A percentile compares a stretch with the other conserved stretches of the same genome.
phyloP scores from a whole-genome alignment of 2,888 invertebrate genomes.

The Dascillus cervinus region DNA sequence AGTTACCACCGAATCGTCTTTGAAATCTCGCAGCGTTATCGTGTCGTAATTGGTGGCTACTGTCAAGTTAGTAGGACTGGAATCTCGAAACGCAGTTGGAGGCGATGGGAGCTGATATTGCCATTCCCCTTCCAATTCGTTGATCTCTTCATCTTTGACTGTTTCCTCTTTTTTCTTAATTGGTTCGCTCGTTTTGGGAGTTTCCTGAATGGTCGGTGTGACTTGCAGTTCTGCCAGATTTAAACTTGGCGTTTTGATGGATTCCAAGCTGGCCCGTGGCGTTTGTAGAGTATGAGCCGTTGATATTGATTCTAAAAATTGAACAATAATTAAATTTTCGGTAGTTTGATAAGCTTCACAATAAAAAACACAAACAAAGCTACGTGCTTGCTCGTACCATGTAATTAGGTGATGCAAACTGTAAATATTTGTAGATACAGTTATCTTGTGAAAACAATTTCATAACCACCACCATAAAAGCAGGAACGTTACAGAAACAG shows the following conservation, averaged over 20 bases:
- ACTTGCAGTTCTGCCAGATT: no score
- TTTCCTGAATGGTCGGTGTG: no score
- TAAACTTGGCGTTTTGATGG: no score
- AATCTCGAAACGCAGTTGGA: constrained; percentile 50
- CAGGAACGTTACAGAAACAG: background rate
- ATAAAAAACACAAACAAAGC: no score
- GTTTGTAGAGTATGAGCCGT: constrained; percentile 13
- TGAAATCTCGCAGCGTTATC: constrained; percentile 19
- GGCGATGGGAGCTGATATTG: constrained; percentile 53
- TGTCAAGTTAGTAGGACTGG: constrained; percentile 30
- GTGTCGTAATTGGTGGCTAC: constrained; percentile 24
- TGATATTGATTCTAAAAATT: constrained; percentile 16
- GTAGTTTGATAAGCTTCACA: constrained; percentile 3
- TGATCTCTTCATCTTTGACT: constrained; percentile 14
- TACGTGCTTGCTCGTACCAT: no score
- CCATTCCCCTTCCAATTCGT: constrained; percentile 41
- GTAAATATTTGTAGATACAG: background rate
- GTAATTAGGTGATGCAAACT: no score
- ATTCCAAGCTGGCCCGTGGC: constrained; percentile 11
- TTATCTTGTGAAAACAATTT: constrained; percentile 4
- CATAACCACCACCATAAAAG: constrained; percentile 4
- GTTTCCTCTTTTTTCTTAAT: constrained; percentile 3
- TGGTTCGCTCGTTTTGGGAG: no score
- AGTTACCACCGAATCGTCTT: constrained; percentile 37
- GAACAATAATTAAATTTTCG: constrained; percentile 6